These are phyloP conservation scores for Malthinus seriepunctatus DNA, from an alignment of 2,888 invertebrate species.

Conservation along the genomic window DNA sequence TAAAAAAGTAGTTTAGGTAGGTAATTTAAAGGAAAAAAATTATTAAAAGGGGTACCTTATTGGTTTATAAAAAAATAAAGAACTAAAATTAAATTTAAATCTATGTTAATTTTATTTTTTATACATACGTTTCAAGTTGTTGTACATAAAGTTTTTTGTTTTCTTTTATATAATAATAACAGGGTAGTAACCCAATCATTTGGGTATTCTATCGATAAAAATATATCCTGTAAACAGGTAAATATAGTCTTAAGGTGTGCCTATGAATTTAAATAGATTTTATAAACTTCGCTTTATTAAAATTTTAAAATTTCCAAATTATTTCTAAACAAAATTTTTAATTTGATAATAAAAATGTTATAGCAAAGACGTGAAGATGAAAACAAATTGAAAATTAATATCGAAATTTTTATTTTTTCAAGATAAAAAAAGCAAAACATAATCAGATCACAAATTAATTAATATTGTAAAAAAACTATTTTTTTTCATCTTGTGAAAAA, in stretches of 20 bases:
- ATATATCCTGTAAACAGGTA: slow-evolving; percentile 13
- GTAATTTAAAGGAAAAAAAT: no score
- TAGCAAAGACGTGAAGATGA: slow-evolving; percentile 50
- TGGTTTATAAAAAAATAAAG: no score
- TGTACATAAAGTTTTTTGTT: no score
- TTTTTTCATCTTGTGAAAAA: slow-evolving; percentile 13
- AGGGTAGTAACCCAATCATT: background rate
- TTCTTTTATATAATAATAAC: background rate
- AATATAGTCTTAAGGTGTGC: slow-evolving; percentile 43
- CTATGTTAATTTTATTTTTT: no score
- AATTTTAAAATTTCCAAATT: slow-evolving; percentile 13
- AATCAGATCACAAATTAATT: slow-evolving; percentile 18
- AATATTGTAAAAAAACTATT: slow-evolving; percentile 7
- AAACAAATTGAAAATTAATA: slow-evolving; percentile 54
- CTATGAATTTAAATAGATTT: slow-evolving; percentile 53
- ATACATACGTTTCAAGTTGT: no score
- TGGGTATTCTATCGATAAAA: slow-evolving; percentile 3
- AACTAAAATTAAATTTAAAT: no score
- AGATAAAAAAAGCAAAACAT: slow-evolving; percentile 3
- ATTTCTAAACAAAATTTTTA: slow-evolving; percentile 43
- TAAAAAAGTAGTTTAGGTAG: no score
- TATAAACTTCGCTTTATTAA: slow-evolving; percentile 25
- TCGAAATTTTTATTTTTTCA: slow-evolving; percentile 17
- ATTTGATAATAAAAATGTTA: slow-evolving; percentile 51
- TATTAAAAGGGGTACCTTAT: no score